phyloP scores from a whole-genome alignment of 2,888 invertebrate genomes.

The Brassicogethes aeneus region DNA sequence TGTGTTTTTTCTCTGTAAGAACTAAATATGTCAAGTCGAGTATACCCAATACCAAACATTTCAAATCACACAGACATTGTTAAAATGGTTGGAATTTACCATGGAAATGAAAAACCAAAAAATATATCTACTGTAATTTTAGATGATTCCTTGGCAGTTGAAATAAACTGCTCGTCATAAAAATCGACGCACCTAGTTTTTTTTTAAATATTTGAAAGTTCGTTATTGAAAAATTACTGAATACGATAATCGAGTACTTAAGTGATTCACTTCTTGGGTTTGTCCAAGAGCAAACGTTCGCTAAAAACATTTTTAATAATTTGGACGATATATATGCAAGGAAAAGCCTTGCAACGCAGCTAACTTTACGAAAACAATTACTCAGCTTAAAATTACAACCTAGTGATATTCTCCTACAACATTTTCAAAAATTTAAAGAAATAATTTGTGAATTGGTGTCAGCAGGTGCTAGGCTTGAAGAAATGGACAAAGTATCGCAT shows the following conservation, averaged over 20 bases:
- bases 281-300: constrained; percentile 5
- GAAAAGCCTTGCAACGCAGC: constrained; percentile 21
- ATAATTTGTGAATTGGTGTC: constrained; percentile 27
- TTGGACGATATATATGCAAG: constrained; percentile 8
- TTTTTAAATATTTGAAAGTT: no score
- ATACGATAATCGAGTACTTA: constrained; percentile 8
- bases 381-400: constrained; percentile 18
- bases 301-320: constrained; percentile 5
- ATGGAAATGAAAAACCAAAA: no score
- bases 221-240: no score
- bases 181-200: no score
- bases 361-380: constrained; percentile 19
- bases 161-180: constrained; percentile 5
- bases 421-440: constrained; percentile 30
- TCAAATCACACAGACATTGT: no score
- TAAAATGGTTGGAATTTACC: no score
- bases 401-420: constrained; percentile 16
- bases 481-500: constrained; percentile 31
- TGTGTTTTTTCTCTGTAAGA: no score
- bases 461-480: constrained; percentile 30
- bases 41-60: no score
- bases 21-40: no score
- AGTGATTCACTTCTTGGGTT: constrained; percentile 7
- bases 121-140: no score
- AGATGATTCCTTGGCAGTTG: no score